Evolutionary conservation across 2,888 invertebrate species (phyloP), one percentile per base, ranked within the genome.

Genomic region (Diadegma fenestrale): DNA sequence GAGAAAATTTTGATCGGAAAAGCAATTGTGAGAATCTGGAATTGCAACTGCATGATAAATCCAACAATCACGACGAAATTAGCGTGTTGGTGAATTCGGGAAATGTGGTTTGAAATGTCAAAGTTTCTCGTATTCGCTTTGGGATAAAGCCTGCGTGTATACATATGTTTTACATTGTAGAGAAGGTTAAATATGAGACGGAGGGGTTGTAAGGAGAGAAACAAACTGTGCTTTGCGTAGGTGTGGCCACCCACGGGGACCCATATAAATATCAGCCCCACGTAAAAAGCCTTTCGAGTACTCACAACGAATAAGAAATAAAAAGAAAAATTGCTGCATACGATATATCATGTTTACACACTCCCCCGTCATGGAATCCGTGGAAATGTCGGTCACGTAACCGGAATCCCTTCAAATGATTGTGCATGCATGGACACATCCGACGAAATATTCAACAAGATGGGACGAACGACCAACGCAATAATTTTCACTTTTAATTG

Each of bases 401-500:
- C 73, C 66, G 78, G 87, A 88, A 88, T 87, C 88, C 88, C 86
- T 86, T 90, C 84, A 86, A 85, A 86, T 87, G 82, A 89, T 88
- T 87, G 84, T 61, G 73, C 69, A 37, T 61, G 48, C 14, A 17
- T 37, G 7, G n/a, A 69, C 22, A 41, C 22, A 43, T 43, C 30
- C 43, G 17, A 54, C 10, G 14, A 26, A 19, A 43, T 64, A 76
- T 79, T 76, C 33, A 68, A 63, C 19, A 33, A 37, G 12, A 71
- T 45, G 26, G 26, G 30, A 71, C 26, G 37, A 14, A 17, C n/a
- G 64, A 54, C 33, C 43, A 26, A 71, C 43, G 76, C 48, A 30
- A 58, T 68, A 66, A 68, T 75, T 73, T 30, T 33, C 1, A 37
- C 19, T 14, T 37, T 43, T 66, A 10, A 14, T 51, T 14, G 17